These are phyloP conservation scores for Enchytraeus crypticus DNA, from an alignment of 2,888 invertebrate species.

Conservation along the genomic window DNA sequence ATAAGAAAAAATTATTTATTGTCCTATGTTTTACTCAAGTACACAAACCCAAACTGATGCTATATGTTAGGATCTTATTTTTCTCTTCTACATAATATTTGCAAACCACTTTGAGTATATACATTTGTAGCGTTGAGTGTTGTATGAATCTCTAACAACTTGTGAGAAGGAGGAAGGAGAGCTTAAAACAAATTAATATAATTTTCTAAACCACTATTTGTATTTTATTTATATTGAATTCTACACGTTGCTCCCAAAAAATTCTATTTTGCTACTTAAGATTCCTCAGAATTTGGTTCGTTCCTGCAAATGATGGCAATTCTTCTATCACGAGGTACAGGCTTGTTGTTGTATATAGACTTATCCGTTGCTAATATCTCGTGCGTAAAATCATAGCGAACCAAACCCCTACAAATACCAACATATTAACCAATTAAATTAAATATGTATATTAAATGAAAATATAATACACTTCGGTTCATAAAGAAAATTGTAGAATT, in stretches of 20 bases:
- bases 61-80: no score
- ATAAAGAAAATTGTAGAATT: no score
- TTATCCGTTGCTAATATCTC: constrained; percentile 66
- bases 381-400: constrained; percentile 82
- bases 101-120: no score
- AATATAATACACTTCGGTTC: no score
- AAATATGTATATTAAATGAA: no score
- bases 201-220: not conserved
- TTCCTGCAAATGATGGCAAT: constrained; percentile 52
- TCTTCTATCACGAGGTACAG: constrained; percentile 59
- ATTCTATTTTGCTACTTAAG: not conserved
- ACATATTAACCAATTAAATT: not conserved
- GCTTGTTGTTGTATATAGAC: constrained; percentile 59
- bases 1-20: no score
- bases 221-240: not conserved
- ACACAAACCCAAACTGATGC: no score
- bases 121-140: no score
- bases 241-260: not conserved
- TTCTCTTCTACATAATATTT: no score
- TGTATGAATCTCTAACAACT: no score
- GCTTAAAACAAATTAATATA: not conserved
- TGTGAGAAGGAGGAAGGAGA: no score
- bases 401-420: constrained; percentile 56
- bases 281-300: constrained; percentile 5
- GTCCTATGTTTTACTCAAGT: no score